Evolutionary conservation across 2,113 vertebrate species (phyloP).

Genomic region (Sarotherodon lohbergeri): DNA sequence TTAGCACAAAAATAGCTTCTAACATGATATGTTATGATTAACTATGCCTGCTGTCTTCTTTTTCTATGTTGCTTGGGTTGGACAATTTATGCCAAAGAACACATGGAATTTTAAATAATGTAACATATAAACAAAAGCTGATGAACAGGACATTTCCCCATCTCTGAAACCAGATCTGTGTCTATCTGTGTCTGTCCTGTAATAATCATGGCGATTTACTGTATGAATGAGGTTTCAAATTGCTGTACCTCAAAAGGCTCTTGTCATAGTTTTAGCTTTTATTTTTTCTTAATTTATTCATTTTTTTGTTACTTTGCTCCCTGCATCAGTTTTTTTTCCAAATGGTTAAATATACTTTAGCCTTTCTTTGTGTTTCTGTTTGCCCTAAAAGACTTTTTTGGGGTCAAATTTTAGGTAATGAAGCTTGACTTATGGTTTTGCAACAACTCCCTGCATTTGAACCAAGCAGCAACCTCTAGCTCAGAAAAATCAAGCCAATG

Average conservation of each 20-base stretch:
- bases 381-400: background rate
- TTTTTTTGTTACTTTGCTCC: background rate
- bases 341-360: background rate
- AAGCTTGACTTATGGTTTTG: background rate
- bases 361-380: background rate
- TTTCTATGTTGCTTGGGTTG: background rate
- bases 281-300: background rate
- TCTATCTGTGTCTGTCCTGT: background rate
- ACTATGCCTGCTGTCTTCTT: background rate
- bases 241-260: background rate
- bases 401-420: background rate
- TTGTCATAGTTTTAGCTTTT: background rate
- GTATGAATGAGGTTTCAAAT: background rate
- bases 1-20: background rate
- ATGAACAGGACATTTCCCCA: conserved; percentile 1
- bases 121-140: conserved; percentile 14
- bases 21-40: background rate
- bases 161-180: background rate
- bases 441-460: background rate
- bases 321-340: background rate
- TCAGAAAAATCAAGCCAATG: background rate
- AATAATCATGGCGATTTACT: conserved; percentile 22
- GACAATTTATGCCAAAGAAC: conserved; percentile 8
- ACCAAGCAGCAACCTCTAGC: background rate
- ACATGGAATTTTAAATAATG: background rate